Conservation (phyloP, 30 jellyfish, hydroid and myxozoan genomes). For the Aurelia aurita region DNA sequence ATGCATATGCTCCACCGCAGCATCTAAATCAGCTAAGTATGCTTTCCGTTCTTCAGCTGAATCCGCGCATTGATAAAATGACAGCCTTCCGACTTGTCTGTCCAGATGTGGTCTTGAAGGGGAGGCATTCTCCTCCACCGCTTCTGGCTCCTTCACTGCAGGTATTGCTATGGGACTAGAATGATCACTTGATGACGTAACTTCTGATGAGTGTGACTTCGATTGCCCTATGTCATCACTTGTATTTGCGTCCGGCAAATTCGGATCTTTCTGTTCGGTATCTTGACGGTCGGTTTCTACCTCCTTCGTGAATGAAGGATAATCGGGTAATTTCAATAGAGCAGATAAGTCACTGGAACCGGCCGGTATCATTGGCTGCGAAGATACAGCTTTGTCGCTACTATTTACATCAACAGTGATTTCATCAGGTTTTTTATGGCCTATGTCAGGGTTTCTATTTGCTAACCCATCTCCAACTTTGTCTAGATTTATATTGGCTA, state of each 20-base stretch:
- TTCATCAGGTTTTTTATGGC: not conserved
- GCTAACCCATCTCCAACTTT: not conserved
- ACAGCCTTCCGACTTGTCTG: slow-evolving; percentile 88
- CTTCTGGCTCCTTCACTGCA: not conserved
- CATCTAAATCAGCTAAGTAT: slow-evolving; percentile 86
- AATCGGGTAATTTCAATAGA: slow-evolving; percentile 3
- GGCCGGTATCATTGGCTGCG: not conserved
- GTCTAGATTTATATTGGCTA: not conserved
- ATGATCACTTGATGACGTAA: not conserved
- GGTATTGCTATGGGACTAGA: slow-evolving; percentile 12
- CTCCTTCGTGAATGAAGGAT: slow-evolving; percentile 6
- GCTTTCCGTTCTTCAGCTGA: slow-evolving; percentile 70
- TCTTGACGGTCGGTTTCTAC: not conserved
- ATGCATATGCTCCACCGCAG: slow-evolving; percentile 74
- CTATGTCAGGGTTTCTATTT: not conserved
- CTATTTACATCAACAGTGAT: not conserved
- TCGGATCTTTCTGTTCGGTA: not conserved
- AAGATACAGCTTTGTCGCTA: not conserved
- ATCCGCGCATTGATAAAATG: slow-evolving; percentile 73
- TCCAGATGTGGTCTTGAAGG: slow-evolving; percentile 76
- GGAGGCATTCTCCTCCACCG: slow-evolving; percentile 11
- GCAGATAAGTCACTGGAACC: not conserved
- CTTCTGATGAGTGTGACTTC: not conserved
- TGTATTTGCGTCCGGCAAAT: not conserved
- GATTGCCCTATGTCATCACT: not conserved